Evolutionary conservation across 2,113 vertebrate species (phyloP).

Genomic region (Pleuronectes platessa): DNA sequence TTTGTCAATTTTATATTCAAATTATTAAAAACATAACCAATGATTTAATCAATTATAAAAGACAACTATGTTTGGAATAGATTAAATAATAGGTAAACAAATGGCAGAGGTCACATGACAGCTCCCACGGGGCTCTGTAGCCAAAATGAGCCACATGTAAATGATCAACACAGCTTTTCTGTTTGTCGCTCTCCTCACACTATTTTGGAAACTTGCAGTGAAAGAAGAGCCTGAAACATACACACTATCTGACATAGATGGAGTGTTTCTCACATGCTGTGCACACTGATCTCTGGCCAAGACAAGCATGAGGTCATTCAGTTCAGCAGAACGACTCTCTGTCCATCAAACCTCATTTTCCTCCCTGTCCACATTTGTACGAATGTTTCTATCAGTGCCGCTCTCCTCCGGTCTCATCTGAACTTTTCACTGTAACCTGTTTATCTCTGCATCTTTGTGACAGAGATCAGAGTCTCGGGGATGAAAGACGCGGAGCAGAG

Average conservation of each 20-base stretch:
- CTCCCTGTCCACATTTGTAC: too few relatives aligned
- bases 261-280: conserved; percentile 26
- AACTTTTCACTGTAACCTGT: conserved; percentile 14
- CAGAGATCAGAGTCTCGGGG: conserved; percentile 6
- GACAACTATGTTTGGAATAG: not conserved
- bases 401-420: too few relatives aligned
- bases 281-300: conserved; percentile 31
- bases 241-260: conserved; percentile 23
- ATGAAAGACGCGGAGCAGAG: conserved; percentile 33
- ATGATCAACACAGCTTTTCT: conserved; percentile 52
- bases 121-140: conserved; percentile 29
- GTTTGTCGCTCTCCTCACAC: conserved; percentile 39
- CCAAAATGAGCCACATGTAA: conserved; percentile 55
- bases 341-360: not conserved
- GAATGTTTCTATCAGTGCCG: not conserved
- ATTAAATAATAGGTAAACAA: not conserved
- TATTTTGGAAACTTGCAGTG: conserved; percentile 43
- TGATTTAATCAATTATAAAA: not conserved
- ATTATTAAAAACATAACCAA: not conserved
- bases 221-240: conserved; percentile 8
- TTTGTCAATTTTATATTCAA: not conserved
- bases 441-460: conserved; percentile 32
- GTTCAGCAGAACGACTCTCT: not conserved
- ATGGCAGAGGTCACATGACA: not conserved
- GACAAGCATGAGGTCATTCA: conserved; percentile 38